These are phyloP conservation scores for Microctonus brassicae DNA, from an alignment of 2,888 invertebrate genomes.

Conservation along the genomic window DNA sequence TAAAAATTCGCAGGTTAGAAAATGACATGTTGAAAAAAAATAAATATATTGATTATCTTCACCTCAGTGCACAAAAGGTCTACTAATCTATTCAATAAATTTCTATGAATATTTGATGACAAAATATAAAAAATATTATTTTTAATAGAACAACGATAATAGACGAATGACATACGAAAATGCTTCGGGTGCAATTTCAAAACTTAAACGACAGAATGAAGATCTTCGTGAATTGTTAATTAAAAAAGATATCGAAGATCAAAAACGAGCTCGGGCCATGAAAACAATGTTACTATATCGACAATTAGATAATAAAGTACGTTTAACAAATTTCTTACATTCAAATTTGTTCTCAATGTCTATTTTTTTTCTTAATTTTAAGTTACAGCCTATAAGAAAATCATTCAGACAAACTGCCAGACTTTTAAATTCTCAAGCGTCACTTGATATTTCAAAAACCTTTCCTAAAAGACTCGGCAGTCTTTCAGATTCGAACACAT, in stretches of 20 bases:
- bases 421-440: not conserved
- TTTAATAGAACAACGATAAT: conserved; percentile 22
- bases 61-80: conserved; percentile 35
- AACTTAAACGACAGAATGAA: conserved; percentile 41
- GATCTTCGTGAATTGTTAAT: conserved; percentile 40
- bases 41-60: conserved; percentile 54
- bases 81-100: not conserved
- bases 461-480: not conserved
- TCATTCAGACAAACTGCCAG: not conserved
- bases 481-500: conserved; percentile 16
- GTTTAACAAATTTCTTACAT: not conserved
- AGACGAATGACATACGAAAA: conserved; percentile 35
- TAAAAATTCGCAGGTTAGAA: conserved; percentile 57
- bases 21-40: conserved; percentile 56
- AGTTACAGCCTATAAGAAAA: conserved; percentile 2
- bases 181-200: conserved; percentile 28
- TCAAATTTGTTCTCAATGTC: not conserved
- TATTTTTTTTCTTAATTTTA: not conserved
- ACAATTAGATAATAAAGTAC: conserved; percentile 36
- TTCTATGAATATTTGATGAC: not conserved
- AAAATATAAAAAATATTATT: not conserved
- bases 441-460: not conserved
- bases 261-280: conserved; percentile 38
- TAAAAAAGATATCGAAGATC: conserved; percentile 34
- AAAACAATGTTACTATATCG: conserved; percentile 41